Evolutionary conservation across 2,797 vertebrate species (phyloP).

Genomic region (Amblyraja radiata): DNA sequence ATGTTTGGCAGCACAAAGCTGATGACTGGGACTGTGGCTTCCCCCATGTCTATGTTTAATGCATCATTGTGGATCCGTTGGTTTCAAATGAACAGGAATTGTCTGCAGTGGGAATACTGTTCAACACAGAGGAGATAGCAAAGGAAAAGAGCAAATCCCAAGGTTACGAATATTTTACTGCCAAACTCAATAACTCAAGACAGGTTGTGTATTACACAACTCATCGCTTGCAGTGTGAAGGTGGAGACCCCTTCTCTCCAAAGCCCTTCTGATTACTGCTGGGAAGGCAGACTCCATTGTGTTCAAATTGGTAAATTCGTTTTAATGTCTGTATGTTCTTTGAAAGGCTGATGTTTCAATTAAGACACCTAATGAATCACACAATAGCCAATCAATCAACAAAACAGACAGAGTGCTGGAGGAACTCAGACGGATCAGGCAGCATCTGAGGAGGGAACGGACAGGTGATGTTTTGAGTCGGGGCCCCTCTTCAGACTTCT

Average conservation of each 20-base stretch:
- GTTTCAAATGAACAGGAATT: constrained; percentile 16
- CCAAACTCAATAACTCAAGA: background rate
- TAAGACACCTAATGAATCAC: background rate
- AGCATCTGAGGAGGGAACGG: no score
- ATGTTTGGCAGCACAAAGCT: background rate
- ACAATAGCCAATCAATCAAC: background rate
- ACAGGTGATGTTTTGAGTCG: no score
- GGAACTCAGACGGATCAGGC: no score
- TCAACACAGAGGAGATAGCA: background rate
- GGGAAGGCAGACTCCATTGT: background rate
- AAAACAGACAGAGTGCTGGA: no score
- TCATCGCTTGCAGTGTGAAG: background rate
- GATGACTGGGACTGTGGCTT: background rate
- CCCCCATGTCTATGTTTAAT: background rate
- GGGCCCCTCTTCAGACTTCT: no score
- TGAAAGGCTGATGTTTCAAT: background rate
- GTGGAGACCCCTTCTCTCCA: background rate
- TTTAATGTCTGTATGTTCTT: background rate
- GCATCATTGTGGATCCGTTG: background rate
- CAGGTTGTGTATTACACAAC: background rate
- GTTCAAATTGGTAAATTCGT: background rate
- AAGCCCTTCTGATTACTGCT: background rate
- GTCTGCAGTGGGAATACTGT: background rate
- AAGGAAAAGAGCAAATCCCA: constrained; percentile 17
- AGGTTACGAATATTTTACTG: background rate